These are phyloP conservation scores for Clarias platycephalus DNA, from an alignment of 2,797 vertebrate species.

Conservation along the genomic window DNA sequence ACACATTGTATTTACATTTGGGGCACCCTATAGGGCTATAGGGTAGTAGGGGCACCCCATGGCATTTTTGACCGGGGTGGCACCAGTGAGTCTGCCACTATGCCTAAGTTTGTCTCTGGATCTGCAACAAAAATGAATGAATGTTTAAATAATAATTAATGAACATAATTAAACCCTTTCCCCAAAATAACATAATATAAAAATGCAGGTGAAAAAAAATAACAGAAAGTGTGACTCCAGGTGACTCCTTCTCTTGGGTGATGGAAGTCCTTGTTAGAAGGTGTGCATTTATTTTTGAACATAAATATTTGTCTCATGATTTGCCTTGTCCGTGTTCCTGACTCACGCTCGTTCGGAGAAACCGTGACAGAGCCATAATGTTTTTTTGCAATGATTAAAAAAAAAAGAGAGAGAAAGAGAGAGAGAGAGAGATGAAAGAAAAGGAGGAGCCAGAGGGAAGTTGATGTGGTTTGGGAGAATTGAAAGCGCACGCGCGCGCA, in stretches of 20 bases:
- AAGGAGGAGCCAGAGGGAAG: conserved; percentile 50
- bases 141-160: background rate
- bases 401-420: no score
- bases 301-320: background rate
- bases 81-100: background rate
- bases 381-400: conserved; percentile 26
- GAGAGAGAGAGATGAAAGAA: background rate
- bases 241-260: no score
- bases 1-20: background rate
- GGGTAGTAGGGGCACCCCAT: background rate
- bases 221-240: no score
- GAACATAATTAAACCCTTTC: background rate
- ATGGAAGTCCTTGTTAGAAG: background rate
- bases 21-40: no score
- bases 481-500: background rate
- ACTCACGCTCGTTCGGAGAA: background rate
- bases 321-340: background rate
- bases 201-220: background rate
- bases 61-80: background rate
- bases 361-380: background rate
- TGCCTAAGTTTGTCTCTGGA: background rate
- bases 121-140: background rate
- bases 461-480: background rate
- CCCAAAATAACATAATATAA: background rate
- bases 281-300: background rate